phyloP scores from a whole-genome alignment of 2,797 vertebrate genomes.

The Moxostoma hubbsi region DNA sequence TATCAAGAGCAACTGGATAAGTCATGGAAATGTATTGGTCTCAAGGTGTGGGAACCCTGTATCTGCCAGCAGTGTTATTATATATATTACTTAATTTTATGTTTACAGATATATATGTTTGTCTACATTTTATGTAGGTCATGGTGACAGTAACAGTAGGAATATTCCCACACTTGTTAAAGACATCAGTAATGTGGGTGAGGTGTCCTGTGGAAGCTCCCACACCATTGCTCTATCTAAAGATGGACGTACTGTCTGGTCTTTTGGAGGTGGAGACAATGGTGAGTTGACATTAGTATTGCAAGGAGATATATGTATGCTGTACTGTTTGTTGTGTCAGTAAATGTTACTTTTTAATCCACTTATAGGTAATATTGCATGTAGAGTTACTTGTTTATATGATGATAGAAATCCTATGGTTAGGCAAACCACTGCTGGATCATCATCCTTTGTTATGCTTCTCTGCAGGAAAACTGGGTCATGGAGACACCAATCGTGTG shows the following conservation, averaged over 20 bases:
- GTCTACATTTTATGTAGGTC: slow-evolving; percentile 66
- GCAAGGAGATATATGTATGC: not conserved
- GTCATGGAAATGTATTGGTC: no score
- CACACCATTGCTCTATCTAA: slow-evolving; percentile 83
- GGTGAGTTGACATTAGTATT: slow-evolving; percentile 63
- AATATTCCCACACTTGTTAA: slow-evolving; percentile 85
- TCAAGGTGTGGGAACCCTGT: no score
- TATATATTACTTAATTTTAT: no score
- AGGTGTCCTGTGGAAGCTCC: slow-evolving; percentile 84
- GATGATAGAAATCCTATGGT: not conserved
- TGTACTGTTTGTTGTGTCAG: not conserved
- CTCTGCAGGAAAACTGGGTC: slow-evolving; percentile 81
- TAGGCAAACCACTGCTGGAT: not conserved
- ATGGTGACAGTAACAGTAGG: slow-evolving; percentile 84
- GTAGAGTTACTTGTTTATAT: not conserved
- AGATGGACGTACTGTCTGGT: slow-evolving; percentile 84
- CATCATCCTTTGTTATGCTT: not conserved
- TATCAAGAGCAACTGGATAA: no score
- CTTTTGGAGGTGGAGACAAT: slow-evolving; percentile 84
- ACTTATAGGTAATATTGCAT: not conserved
- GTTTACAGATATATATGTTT: not conserved
- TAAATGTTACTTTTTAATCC: not conserved
- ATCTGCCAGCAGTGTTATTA: no score
- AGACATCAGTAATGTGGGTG: slow-evolving; percentile 84
- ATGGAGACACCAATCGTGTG: slow-evolving; percentile 83